phyloP scores from a whole-genome alignment of 2,113 vertebrate species.

The Calonectris borealis region DNA sequence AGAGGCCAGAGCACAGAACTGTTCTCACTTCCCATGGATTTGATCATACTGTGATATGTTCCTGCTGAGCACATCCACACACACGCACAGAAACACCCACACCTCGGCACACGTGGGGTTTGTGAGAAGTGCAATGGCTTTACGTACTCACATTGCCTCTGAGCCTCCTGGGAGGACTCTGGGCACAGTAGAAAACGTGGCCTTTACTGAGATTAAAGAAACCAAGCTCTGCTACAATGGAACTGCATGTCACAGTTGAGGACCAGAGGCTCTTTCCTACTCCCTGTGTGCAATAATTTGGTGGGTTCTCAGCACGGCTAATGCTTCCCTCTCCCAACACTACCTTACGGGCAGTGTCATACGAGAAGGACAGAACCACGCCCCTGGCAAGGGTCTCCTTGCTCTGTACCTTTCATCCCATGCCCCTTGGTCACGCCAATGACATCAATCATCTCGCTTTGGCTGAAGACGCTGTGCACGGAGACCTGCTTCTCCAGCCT shows the following conservation, averaged over 20 bases:
- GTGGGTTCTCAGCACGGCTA: neutral
- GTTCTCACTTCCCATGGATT: neutral
- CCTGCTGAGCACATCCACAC: neutral
- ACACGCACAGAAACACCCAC: neutral
- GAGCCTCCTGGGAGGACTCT: neutral
- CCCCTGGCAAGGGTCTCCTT: neutral
- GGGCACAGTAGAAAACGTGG: neutral
- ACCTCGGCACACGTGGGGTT: neutral
- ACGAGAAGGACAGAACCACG: neutral
- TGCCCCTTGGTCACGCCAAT: slow-evolving; percentile 82
- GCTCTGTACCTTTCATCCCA: slow-evolving; percentile 77
- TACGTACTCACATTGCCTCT: neutral
- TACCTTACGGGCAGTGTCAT: neutral
- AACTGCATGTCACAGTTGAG: neutral
- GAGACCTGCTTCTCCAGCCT: slow-evolving; percentile 79
- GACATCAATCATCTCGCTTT: slow-evolving; percentile 80
- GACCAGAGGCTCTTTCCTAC: neutral
- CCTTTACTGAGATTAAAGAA: neutral
- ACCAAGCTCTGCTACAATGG: neutral
- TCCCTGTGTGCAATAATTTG: neutral
- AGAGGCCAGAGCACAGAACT: neutral
- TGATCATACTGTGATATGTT: neutral
- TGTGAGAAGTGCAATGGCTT: neutral
- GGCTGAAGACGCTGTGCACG: slow-evolving; percentile 74
- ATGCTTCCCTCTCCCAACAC: neutral